Base-by-base conservation (phyloP, 1,140 invertebrate genomes). In the Hypsibius dujardini region DNA sequence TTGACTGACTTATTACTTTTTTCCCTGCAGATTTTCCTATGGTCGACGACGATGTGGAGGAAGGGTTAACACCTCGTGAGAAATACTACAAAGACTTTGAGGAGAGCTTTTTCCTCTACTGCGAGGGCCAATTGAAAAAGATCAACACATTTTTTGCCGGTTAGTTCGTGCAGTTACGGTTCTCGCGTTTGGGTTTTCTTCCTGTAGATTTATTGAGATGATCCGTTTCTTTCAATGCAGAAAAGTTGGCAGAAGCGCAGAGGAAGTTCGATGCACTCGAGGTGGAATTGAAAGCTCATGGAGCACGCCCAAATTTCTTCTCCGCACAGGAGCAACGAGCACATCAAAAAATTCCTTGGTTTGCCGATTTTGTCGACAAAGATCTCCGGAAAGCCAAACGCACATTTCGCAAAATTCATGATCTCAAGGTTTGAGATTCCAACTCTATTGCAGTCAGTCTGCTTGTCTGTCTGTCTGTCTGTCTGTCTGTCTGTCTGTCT, bases 201-300 rank as follows among this genome's bases (percentile, higher is more conserved):
- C 46, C 3, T 42, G 46, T 40, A 46, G 46, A 1, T 47, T 69
- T 50, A 72, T 40, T 45, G 40, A 59, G 2, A 69, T 28, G 28
- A 28, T 28, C 28, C 28, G 28, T 28, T 28, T 28, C 28, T 71
- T 69, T 72, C 70, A 75, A 76, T 74, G 62, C 79, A 92, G 94
- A 98, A 84, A 98, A 98, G 82, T 83, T 98, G 74, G 93, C 94
- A 1, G 94, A 98, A 84, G 93, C 92, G 0, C 94, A 89, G 1
- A 84, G 94, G 73, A 95, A 95, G 81, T 96, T 89, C 82, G 89
- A 90, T 46, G 92, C 86, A 69, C 80, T 98, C 2, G 87, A 89
- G 80, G 90, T 87, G 70, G 94, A 98, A 79, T 80, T 97, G 1
- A 87, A 88, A 76, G 86, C 85, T 3, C 74, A 74, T 15, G 77